Evolutionary conservation across 1,140 invertebrate species (phyloP), one percentile per base, ranked within the genome.

Genomic region (Chelonus insularis): DNA sequence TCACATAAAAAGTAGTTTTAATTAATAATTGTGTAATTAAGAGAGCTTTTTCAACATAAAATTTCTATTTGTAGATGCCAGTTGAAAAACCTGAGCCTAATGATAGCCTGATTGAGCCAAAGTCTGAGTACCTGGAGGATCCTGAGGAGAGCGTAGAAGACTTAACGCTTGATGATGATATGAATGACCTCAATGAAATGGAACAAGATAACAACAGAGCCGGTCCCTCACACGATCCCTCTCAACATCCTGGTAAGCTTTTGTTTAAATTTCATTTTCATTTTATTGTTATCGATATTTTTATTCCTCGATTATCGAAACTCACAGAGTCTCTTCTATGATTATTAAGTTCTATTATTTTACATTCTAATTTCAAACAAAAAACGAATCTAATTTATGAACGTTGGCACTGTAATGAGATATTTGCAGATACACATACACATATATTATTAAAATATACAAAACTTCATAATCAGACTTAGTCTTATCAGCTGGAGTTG

Each of bases 101-200:
- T 43, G 80, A 82, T 70, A 79, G 70, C 65, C 74, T 89, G 74
- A 84, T 89, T 68, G 87, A 90, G 82, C 89, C 88, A 77, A 90
- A 90, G 83, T 85, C 87, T 82, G 88, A 90, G 82, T 90, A 88
- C 79, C 79, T 87, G 66, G 89, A 91, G 68, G 88, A 90, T 64
- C 85, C 87, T 59, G 87, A 91, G 68, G 90, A 91, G 72, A 88
- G 87, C 73, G 89, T 92, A 69, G 91, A 93, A 81, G 90, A 92
- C 78, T 84, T 92, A 77, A 91, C 90, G 63, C 79, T 92, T 60
- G 91, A 92, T 74, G 90, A 92, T 73, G 86, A 86, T 65, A 80
- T 88, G 56, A 85, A 83, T 72, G 86, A 87, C 73, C 84, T n/a
- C n/a, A n/a, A n/a, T n/a, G n/a, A n/a, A n/a, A n/a, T 86, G 80